Base-by-base conservation (phyloP, 1,140 invertebrate genomes). In the Musca domestica region DNA sequence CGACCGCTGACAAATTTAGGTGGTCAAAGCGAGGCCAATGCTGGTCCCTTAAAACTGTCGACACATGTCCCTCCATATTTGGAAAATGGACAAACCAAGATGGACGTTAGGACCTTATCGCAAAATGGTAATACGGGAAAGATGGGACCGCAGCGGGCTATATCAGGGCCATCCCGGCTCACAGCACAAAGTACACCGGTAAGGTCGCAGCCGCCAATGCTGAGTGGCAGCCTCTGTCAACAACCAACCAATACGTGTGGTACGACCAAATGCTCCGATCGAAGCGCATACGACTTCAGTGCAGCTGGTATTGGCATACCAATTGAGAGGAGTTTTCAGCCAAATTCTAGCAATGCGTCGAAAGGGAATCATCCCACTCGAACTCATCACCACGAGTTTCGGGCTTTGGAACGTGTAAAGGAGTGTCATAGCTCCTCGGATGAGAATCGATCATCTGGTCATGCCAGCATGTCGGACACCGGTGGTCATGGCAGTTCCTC, bases 381-480 rank as follows among this genome's bases (percentile, higher is more conserved):
- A n/a, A 70, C 73, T 3, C 79, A 81, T 71, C 75, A 82, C 61
- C 78, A 82, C 17, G 76, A 81, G 66, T 80, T 79, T 41, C 71
- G 78, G 12, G 77, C 72, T 9, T 69, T 81, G 51, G 77, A 81
- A 64, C 69, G 78, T 20, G 86, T 90, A n/a, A 89, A 91, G 71
- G 91, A 93, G 74, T 92, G 90, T 74, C 92, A 92, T 80, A 94
- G 92, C 78, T 94, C 92, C 15, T 94, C 92, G 3, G 92, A 95
- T 81, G 92, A 94, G 81, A 94, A 93, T 80, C 85, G 92, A 25
- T 94, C 92, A 15, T 94, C 92, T 1, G 93, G 93, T 0, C 93
- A 95, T 79, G 93, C 93, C n/a, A 93, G 91, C 71, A 94, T 95
- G 92, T 94, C 92, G 34, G 92, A 95, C 74, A 91, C 89, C 47